A percentile compares a stretch with the other conserved stretches of the same genome.
Conservation (phyloP, 2,113 vertebrate genomes). For the Oncorhynchus tshawytscha region DNA sequence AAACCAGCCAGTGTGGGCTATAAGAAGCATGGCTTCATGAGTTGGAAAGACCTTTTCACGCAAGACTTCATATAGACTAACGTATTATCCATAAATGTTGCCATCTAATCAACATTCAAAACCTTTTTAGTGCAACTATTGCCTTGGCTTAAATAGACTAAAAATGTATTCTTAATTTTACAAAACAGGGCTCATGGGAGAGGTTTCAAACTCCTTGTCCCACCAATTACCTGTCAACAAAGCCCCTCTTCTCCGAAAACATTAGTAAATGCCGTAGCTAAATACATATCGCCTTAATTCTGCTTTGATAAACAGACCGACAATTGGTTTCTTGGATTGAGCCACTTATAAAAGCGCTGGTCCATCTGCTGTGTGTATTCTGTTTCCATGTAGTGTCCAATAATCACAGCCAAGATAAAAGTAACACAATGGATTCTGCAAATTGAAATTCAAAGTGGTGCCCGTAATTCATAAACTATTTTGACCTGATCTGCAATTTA, state of each 20-base stretch:
- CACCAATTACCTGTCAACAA: slow-evolving; percentile 54
- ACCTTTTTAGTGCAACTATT: slow-evolving; percentile 16
- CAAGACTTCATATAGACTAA: background rate
- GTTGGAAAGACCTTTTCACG: background rate
- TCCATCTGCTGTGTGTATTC: slow-evolving; percentile 41
- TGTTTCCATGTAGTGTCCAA: slow-evolving; percentile 56
- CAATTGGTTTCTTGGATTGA: slow-evolving; percentile 38
- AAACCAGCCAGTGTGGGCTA: no score
- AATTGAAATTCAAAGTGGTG: slow-evolving; percentile 67
- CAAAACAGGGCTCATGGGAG: slow-evolving; percentile 22
- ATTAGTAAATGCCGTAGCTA: slow-evolving; percentile 41
- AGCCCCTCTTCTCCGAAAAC: slow-evolving; percentile 36
- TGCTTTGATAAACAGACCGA: slow-evolving; percentile 44
- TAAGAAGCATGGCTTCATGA: background rate
- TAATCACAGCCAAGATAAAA: slow-evolving; percentile 52
- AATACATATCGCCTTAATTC: slow-evolving; percentile 38
- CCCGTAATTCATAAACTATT: slow-evolving; percentile 57
- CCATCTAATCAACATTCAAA: slow-evolving; percentile 6
- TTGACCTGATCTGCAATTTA: slow-evolving; percentile 42
- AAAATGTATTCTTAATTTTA: slow-evolving; percentile 53
- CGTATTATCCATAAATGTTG: background rate
- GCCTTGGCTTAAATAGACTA: background rate
- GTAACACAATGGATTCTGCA: slow-evolving; percentile 63
- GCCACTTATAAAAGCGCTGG: slow-evolving; percentile 53
- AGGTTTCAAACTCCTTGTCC: slow-evolving; percentile 40